Evolutionary conservation across 1,140 invertebrate genomes (phyloP).

Genomic region (Atta cephalotes): DNA sequence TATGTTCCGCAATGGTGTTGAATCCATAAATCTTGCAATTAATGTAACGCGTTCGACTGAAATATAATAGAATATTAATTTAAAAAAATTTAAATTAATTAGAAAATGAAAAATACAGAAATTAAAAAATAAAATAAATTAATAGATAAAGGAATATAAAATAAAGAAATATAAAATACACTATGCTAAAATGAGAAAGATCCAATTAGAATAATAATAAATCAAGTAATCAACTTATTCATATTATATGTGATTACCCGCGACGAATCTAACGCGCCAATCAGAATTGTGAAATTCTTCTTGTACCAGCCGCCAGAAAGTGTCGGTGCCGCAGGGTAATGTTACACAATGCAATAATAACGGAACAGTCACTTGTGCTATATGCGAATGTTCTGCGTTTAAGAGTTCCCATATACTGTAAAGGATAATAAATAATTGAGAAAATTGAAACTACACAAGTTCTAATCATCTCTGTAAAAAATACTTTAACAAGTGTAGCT

Average conservation of each 20-base stretch:
- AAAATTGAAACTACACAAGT: not conserved
- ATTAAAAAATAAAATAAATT: not conserved
- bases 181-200: not conserved
- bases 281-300: constrained; percentile 96
- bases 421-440: not conserved
- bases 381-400: constrained; percentile 96
- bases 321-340: constrained; percentile 95
- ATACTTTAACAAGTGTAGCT: not conserved
- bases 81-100: not conserved
- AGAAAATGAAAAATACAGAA: not conserved
- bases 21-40: constrained; percentile 97
- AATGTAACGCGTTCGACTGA: constrained; percentile 96
- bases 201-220: not conserved
- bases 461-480: not conserved
- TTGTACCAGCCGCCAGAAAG: constrained; percentile 97
- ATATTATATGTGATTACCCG: constrained; percentile 86
- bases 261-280: constrained; percentile 96
- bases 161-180: not conserved
- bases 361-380: constrained; percentile 95
- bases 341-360: constrained; percentile 98
- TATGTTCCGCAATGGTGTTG: constrained; percentile 93
- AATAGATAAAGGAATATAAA: not conserved
- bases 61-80: constrained; percentile 48
- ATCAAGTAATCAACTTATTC: not conserved
- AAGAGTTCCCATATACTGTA: constrained; percentile 96